phyloP scores from a whole-genome alignment of 2,888 invertebrate genomes.

The Scaptomyza cyrtandrae region DNA sequence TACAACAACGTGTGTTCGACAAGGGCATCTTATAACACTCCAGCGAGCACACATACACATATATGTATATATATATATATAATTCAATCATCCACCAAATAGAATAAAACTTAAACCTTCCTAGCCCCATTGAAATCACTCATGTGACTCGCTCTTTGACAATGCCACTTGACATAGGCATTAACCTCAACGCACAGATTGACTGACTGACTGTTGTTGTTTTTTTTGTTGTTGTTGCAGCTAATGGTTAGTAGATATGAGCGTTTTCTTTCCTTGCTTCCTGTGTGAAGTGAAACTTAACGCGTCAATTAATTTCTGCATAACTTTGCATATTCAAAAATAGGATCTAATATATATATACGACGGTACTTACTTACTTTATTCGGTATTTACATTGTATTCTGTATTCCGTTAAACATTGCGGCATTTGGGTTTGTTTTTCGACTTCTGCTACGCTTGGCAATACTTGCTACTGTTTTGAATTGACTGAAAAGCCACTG shows the following conservation, averaged over 20 bases:
- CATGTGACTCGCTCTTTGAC: constrained; percentile 60
- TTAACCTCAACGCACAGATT: constrained; percentile 42
- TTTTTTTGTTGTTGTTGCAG: constrained; percentile 12
- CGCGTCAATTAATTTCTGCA: constrained; percentile 31
- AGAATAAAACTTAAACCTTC: not conserved
- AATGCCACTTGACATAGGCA: constrained; percentile 72
- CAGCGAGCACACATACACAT: constrained; percentile 33
- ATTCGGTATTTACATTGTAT: constrained; percentile 24
- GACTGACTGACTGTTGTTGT: too few species aligned
- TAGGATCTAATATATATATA: constrained; percentile 7
- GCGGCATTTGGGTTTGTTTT: constrained; percentile 52
- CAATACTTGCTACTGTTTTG: constrained; percentile 22
- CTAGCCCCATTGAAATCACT: constrained; percentile 38
- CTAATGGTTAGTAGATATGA: constrained; percentile 13
- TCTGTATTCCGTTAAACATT: constrained; percentile 26
- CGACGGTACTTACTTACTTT: not conserved
- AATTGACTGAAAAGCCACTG: not conserved
- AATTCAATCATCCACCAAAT: constrained; percentile 17
- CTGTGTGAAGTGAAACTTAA: constrained; percentile 13
- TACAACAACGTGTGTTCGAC: constrained; percentile 41
- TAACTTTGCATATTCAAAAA: constrained; percentile 37
- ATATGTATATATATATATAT: constrained; percentile 33
- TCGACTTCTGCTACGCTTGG: constrained; percentile 61
- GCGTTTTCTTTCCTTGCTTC: not conserved
- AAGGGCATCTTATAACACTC: constrained; percentile 63